These are phyloP conservation scores for Epirrhoe tristata DNA, from an alignment of 2,888 invertebrate species.

Conservation along the genomic window DNA sequence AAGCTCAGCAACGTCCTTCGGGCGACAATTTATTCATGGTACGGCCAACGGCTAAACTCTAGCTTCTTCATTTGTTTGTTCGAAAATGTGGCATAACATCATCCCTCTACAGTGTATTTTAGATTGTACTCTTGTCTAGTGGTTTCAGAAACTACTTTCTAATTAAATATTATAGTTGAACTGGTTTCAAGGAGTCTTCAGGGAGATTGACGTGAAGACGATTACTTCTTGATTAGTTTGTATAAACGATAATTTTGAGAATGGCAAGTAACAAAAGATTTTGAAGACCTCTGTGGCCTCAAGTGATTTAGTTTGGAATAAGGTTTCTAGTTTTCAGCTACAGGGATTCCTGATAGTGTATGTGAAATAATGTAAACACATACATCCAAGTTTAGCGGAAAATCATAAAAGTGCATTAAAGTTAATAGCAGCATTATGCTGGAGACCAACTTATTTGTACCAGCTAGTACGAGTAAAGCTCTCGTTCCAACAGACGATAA, in stretches of 20 bases:
- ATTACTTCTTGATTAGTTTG: slow-evolving; percentile 21
- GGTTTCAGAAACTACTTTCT: slow-evolving; percentile 22
- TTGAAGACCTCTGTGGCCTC: not conserved
- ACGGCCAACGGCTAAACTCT: slow-evolving; percentile 24
- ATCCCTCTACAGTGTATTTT: slow-evolving; percentile 17
- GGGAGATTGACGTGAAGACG: slow-evolving; percentile 20
- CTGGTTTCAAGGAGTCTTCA: slow-evolving; percentile 27
- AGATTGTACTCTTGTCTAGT: not conserved
- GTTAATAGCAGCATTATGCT: not conserved
- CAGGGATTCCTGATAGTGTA: not conserved
- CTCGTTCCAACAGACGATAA: slow-evolving; percentile 16
- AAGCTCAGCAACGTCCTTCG: slow-evolving; percentile 42
- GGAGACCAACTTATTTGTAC: slow-evolving; percentile 4
- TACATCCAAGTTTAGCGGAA: not conserved
- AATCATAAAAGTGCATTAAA: not conserved
- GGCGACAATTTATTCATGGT: slow-evolving; percentile 33
- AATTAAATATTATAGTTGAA: slow-evolving; percentile 33
- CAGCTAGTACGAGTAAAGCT: slow-evolving; percentile 6
- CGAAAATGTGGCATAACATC: slow-evolving; percentile 15
- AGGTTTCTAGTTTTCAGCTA: not conserved
- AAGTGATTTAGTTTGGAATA: not conserved
- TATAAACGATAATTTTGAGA: slow-evolving; percentile 3
- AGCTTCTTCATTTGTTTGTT: slow-evolving; percentile 9
- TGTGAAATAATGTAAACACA: no score
- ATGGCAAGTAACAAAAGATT: slow-evolving; percentile 6